Percentiles rank a stretch among this genome's conserved stretches.
Conservation (phyloP, 2,888 invertebrate genomes). For the Chrysodeixis includens region DNA sequence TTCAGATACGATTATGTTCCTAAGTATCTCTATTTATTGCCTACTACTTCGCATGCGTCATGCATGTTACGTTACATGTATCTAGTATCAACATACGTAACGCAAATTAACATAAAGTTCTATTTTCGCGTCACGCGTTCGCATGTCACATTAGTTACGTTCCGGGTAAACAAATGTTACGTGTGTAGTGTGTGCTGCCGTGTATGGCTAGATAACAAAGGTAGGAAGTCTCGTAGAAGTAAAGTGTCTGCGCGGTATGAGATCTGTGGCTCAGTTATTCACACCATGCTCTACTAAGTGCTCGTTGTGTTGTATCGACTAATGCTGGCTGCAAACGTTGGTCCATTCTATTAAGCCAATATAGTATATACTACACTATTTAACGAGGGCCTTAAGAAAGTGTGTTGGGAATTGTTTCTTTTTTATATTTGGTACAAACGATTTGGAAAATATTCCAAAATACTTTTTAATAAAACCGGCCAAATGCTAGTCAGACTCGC, state of each 20-base stretch:
- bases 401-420: too few relatives aligned
- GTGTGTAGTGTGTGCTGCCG: background rate
- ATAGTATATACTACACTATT: too few relatives aligned
- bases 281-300: background rate
- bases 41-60: background rate
- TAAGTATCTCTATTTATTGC: background rate
- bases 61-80: background rate
- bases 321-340: background rate
- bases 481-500: too few relatives aligned
- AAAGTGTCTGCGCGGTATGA: background rate
- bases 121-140: background rate
- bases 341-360: background rate
- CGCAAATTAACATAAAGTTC: background rate
- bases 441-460: too few relatives aligned
- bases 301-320: background rate
- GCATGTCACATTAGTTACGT: background rate
- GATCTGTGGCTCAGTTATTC: conserved; percentile 2
- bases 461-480: too few relatives aligned
- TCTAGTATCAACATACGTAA: conserved; percentile 2
- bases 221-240: conserved; percentile 4
- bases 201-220: background rate
- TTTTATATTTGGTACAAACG: too few relatives aligned
- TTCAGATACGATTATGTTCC: background rate
- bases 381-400: background rate
- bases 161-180: background rate